Evolutionary conservation across 2,888 invertebrate genomes (phyloP).

Genomic region (Xiphydria camelus): DNA sequence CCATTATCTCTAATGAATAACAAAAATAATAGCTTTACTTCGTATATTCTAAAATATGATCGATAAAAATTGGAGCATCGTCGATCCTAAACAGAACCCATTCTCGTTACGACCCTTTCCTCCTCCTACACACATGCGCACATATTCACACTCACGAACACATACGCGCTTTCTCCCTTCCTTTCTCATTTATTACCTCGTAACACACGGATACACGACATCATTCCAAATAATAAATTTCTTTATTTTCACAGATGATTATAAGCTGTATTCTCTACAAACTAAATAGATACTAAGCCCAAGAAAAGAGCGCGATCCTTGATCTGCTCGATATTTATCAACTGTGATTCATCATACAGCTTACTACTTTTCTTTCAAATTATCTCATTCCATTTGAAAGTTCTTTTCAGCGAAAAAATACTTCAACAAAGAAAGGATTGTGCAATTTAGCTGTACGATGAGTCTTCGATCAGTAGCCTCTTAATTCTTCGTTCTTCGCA

Average conservation of each 20-base stretch:
- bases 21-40: neutral
- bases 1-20: too few species aligned
- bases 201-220: slow-evolving; percentile 46
- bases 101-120: slow-evolving; percentile 12
- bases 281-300: slow-evolving; percentile 42
- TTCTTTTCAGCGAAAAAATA: neutral
- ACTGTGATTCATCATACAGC: slow-evolving; percentile 4
- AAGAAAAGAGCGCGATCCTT: slow-evolving; percentile 32
- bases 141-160: too few species aligned
- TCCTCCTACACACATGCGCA: slow-evolving; percentile 16
- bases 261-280: slow-evolving; percentile 41
- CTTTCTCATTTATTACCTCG: slow-evolving; percentile 28
- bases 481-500: slow-evolving; percentile 17
- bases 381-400: slow-evolving; percentile 10
- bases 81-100: slow-evolving; percentile 15
- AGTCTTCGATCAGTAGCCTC: slow-evolving; percentile 23
- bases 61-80: slow-evolving; percentile 10
- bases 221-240: slow-evolving; percentile 47
- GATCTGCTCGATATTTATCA: slow-evolving; percentile 25
- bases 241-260: slow-evolving; percentile 31
- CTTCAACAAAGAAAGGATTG: slow-evolving; percentile 22
- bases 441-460: slow-evolving; percentile 14
- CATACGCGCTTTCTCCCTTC: too few species aligned
- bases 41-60: too few species aligned
- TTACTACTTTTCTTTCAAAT: slow-evolving; percentile 1